Percentiles rank a stretch among this genome's conserved stretches.
phyloP scores from a whole-genome alignment of 2,113 vertebrate species.

The Shinisaurus crocodilurus region DNA sequence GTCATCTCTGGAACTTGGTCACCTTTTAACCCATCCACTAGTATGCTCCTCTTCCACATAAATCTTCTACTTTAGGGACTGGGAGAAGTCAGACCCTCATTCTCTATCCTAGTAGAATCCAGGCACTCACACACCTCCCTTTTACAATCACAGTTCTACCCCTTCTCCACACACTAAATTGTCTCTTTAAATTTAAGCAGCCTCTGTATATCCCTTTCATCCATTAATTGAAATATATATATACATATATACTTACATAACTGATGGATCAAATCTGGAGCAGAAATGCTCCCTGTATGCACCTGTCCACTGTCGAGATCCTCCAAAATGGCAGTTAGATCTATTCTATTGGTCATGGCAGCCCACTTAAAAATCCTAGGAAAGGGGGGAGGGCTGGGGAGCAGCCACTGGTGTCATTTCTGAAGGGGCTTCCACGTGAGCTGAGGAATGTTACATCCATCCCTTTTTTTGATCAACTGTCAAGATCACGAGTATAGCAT shows the following conservation, averaged over 20 bases:
- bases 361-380: neutral
- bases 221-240: neutral
- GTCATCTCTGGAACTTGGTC: too few species aligned
- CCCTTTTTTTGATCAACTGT: too few species aligned
- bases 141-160: too few species aligned
- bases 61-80: too few species aligned
- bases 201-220: neutral
- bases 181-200: neutral
- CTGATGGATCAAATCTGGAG: neutral
- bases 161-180: too few species aligned
- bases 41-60: too few species aligned
- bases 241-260: neutral
- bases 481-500: too few species aligned
- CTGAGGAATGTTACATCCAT: too few species aligned
- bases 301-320: neutral
- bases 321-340: neutral
- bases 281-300: neutral
- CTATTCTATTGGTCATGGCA: neutral
- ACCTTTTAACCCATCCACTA: too few species aligned
- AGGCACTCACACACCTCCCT: too few species aligned
- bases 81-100: too few species aligned
- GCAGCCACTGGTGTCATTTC: neutral
- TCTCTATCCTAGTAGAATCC: too few species aligned
- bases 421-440: neutral
- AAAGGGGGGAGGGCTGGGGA: neutral